A percentile compares a stretch with the other conserved stretches of the same genome.
These are phyloP conservation scores for Cyanoliseus patagonus DNA, from an alignment of 2,113 vertebrate genomes.

Conservation along the genomic window DNA sequence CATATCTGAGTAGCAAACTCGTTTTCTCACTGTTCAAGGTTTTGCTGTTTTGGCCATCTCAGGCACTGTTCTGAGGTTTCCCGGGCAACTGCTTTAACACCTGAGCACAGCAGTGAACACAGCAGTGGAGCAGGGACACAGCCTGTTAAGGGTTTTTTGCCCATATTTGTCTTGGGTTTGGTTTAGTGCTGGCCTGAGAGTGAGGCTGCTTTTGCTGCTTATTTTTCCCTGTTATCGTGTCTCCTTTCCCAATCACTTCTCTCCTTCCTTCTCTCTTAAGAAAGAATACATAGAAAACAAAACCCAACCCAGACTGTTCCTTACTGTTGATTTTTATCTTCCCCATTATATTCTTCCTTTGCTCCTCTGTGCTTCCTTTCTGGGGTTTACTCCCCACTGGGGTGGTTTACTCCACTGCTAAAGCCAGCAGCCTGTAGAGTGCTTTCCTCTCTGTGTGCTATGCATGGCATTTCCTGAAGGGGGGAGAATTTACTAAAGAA, in stretches of 20 bases:
- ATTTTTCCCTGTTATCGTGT: background rate
- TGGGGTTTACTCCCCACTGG: background rate
- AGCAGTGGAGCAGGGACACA: background rate
- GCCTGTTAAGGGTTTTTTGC: background rate
- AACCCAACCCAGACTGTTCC: background rate
- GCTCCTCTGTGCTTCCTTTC: background rate
- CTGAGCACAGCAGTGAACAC: constrained; percentile 11
- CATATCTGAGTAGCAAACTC: background rate
- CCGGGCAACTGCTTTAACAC: constrained; percentile 47
- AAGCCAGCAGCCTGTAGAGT: background rate
- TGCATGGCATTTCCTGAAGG: constrained; percentile 22
- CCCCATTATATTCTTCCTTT: background rate
- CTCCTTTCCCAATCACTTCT: background rate
- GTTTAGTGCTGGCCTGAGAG: background rate
- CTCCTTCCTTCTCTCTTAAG: background rate
- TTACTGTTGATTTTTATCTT: background rate
- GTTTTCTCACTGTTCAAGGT: background rate
- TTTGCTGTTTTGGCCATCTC: constrained; percentile 5
- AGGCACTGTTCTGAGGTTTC: constrained; percentile 15
- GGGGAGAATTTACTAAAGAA: background rate
- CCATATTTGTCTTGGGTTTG: background rate
- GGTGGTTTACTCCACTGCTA: background rate
- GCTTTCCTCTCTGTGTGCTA: background rate
- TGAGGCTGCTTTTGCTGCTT: background rate
- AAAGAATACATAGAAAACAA: background rate